Evolutionary conservation across 2,113 vertebrate genomes (phyloP), one percentile per base, ranked within the genome.

Genomic region (Gadus macrocephalus): DNA sequence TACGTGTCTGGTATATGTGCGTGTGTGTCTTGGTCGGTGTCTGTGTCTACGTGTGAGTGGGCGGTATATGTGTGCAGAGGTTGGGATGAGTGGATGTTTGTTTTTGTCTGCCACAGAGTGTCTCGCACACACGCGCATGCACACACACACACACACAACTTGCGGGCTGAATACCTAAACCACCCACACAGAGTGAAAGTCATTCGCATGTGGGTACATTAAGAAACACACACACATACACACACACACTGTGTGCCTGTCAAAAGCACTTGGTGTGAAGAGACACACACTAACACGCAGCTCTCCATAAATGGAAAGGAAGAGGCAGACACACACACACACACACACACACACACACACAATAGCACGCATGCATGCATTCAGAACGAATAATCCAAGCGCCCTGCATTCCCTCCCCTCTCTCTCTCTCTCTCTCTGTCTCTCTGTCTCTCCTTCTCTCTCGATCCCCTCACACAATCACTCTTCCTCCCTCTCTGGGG

Each of bases 291-390:
- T 88, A 89, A 83, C 83, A 83, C 79, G 82, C 72, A 66, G 42
- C 71, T 66, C 67, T 70, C 85, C 83, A 89, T 87, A 91, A 87
- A 90, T 86, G 87, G 86, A 83, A 84, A 83, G 66, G 62, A 74
- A 81, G 74, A 76, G 35, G 75, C 74, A 65, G 56, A 35, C 42
- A 4, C 42, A 67, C 16, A 55, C 62, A 69, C 55, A 49, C 55
- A 75, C 72, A 70, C 62, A 74, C 66, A 74, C 74, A 77, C 71
- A 66, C 53, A 9, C 59, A 75, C 27, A 16, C n/a, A 73, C n/a
- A 72, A 0, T 73, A 71, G 66, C 69, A 78, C 71, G 77, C 79
- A 84, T 72, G 74, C 78, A 83, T 81, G 79, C 82, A 82, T 79
- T 76, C 85, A 87, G 64, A 80, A 83, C 65, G 75, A 86, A 83